Base-by-base conservation (phyloP, 2,113 vertebrate species). In the Mionectes macconnelli region DNA sequence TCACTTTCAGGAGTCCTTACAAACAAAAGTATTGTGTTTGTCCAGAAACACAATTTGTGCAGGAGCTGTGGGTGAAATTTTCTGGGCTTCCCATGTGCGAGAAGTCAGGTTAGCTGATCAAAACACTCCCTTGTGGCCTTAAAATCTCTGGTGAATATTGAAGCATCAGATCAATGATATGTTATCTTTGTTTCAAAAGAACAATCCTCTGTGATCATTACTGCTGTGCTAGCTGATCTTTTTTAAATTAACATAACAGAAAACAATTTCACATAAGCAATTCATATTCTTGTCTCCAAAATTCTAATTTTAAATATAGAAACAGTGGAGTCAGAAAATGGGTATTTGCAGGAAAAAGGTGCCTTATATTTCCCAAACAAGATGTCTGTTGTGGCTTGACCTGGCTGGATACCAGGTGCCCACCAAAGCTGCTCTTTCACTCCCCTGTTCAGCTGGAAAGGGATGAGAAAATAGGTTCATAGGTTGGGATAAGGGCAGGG, bases 111-210 rank as follows among this genome's bases (percentile, higher is more conserved):
- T 63, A 64, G 59, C 66, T 86, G 76, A 88, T 81, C 79, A 88
- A 90, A 93, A 89, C 62, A 24, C 22, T 96, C 60, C 37, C 73
- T 75, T 56, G 25, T 68, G 83, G 52, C 80, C 52, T 89, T 81
- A 74, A 78, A 86, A 64, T 86, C 56, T 92, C 55, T 84, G 72
- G 86, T 81, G 73, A 75, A 72, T 92, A 92, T 64, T 81, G 66
- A 89, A 93, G 35, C 64, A 89, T 68, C 79, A 95, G 83, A 90
- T 94, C 92, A 96, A 83, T 94, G 72, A 35, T 73, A 62, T 52
- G 72, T 90, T 94, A 89, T 52, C 73, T 92, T 84, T 79, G 79
- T 80, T 96, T 82, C 88, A 96, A 94, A 97, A 83, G 90, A 90
- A 47, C 59, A 86, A 14, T 89, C 49, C 50, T 76, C 49, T 89